Base-by-base conservation (phyloP, 2,113 vertebrate species). In the Heterotis niloticus region DNA sequence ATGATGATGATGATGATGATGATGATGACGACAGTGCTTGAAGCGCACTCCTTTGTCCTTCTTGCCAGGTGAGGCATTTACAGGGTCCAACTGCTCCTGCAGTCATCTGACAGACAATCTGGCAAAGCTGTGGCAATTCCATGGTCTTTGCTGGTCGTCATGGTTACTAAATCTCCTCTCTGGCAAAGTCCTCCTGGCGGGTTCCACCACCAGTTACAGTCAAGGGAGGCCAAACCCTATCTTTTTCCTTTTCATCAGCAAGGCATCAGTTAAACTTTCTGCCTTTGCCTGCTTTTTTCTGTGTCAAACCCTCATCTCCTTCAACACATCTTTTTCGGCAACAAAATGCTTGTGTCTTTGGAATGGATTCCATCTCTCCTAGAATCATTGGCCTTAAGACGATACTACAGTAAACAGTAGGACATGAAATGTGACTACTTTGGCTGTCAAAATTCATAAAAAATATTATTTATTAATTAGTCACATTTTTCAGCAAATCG, bases 111-210 rank as follows among this genome's bases (percentile, higher is more conserved):
- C 44, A 74, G 67, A 79, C 81, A 75, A 81, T 80, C 77, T 52
- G 44, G 76, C 75, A 60, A 59, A 64, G 57, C 77, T 64, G 28
- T 70, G 69, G 34, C 57, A 67, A 70, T 84, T 70, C 57, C 76
- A 54, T 28, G 81, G 66, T 75, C 83, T 82, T 75, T 52, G 79
- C 79, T 57, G 44, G 81, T 84, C 76, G 65, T 81, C 81, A 75
- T 84, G 83, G 83, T 84, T 79, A 82, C 79, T 54, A 64, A 75
- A 78, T 81, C 74, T 77, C 64, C 74, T 60, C 29, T 79, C 60
- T 66, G 52, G 77, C 28, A 28, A 68, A 64, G 44, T 44, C 60
- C 29, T 79, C 73, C 64, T 57, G 5, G 68, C 74, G 77, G 70
- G 67, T 80, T 59, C n/a, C 66, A 54, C 70, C 18, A n/a, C 65